A percentile compares a stretch with the other conserved stretches of the same genome.
Conservation (phyloP, 2,797 vertebrate genomes). For the Ptychobarbus kaznakovi region DNA sequence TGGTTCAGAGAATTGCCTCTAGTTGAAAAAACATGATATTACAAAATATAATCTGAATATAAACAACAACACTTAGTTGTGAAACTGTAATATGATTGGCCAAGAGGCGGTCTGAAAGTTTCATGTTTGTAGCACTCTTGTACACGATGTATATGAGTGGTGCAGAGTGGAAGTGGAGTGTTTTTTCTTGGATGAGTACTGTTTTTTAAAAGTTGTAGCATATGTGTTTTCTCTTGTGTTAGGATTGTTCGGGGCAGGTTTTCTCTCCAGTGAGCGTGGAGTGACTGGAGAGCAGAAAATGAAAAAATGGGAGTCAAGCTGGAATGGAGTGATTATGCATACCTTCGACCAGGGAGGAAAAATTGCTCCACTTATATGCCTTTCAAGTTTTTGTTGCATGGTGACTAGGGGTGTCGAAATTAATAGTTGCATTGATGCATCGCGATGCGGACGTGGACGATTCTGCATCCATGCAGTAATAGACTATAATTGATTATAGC, state of each 20-base stretch:
- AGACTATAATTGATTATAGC: no score
- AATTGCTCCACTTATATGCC: conserved; percentile 7
- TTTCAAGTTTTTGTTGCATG: neutral
- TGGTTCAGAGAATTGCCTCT: conserved; percentile 79
- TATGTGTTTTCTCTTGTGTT: neutral
- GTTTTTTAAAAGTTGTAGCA: neutral
- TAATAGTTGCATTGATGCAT: no score
- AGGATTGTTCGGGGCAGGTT: conserved; percentile 11
- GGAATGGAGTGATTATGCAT: neutral
- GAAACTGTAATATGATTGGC: neutral
- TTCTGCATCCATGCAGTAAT: no score
- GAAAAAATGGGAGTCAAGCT: neutral
- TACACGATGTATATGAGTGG: neutral
- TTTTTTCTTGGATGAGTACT: neutral
- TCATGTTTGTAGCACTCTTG: neutral
- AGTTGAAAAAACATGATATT: conserved; percentile 66
- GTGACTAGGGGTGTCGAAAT: neutral
- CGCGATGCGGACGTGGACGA: no score
- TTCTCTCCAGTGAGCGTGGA: conserved; percentile 14
- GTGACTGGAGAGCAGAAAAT: neutral
- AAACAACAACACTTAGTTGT: conserved; percentile 5
- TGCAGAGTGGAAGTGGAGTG: neutral
- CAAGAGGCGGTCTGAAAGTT: neutral
- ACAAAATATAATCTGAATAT: conserved; percentile 33
- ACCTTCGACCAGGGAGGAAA: neutral